Conservation (phyloP, 2,888 invertebrate species). For the Plemyria rubiginata region DNA sequence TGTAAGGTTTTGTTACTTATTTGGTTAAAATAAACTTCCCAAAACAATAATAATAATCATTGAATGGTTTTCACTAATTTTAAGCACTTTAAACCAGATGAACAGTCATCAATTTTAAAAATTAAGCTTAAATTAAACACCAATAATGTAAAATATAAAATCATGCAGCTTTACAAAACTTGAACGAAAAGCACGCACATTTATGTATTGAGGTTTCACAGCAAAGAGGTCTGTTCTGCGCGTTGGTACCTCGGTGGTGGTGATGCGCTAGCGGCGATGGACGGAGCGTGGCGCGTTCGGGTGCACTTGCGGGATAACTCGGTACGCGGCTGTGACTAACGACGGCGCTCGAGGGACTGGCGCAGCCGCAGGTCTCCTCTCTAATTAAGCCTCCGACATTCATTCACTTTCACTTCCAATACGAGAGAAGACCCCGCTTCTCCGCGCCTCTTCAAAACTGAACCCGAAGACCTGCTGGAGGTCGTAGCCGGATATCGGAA, state of each 20-base stretch:
- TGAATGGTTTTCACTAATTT: not conserved
- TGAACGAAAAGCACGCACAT: conserved; percentile 35
- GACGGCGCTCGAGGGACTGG: conserved; percentile 77
- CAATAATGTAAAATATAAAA: not conserved
- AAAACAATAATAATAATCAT: too few relatives aligned
- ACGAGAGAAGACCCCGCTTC: conserved; percentile 73
- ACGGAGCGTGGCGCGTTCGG: conserved; percentile 43
- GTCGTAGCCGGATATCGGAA: conserved; percentile 76
- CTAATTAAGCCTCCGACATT: conserved; percentile 84
- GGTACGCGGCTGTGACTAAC: conserved; percentile 70
- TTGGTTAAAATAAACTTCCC: too few relatives aligned
- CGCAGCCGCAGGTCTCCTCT: conserved; percentile 78
- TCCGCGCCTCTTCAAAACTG: conserved; percentile 66
- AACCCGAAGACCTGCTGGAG: conserved; percentile 79
- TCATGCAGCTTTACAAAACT: conserved; percentile 25
- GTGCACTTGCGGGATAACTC: conserved; percentile 45
- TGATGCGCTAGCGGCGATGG: conserved; percentile 41
- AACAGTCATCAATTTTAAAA: not conserved
- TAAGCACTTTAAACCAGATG: not conserved
- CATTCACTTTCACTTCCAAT: conserved; percentile 85
- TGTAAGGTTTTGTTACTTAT: too few relatives aligned
- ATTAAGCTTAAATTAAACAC: not conserved
- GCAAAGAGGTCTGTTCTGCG: conserved; percentile 38
- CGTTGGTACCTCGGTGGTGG: conserved; percentile 70
- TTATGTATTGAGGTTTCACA: conserved; percentile 33